phyloP scores from a whole-genome alignment of 1,140 invertebrate genomes.

The Lasioglossum baleicum region DNA sequence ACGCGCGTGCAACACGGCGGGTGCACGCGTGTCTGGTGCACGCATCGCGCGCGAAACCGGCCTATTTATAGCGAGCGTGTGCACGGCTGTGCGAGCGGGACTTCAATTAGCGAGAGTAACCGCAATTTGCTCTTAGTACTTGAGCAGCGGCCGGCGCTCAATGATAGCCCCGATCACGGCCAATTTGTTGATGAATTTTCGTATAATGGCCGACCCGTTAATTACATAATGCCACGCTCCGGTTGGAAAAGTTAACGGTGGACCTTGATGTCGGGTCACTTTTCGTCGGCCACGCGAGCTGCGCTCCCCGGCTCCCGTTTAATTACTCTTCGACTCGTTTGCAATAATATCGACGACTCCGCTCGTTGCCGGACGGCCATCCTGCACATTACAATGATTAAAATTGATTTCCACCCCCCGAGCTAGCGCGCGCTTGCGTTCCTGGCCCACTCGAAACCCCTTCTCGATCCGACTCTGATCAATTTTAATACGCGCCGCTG shows the following conservation, averaged over 20 bases:
- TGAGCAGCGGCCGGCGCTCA: slow-evolving; percentile 16
- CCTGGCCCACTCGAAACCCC: too few species aligned
- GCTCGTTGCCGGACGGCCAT: too few species aligned
- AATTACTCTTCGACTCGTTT: slow-evolving; percentile 7
- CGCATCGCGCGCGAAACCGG: slow-evolving; percentile 54
- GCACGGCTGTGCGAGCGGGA: slow-evolving; percentile 26
- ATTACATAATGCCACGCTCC: slow-evolving; percentile 38
- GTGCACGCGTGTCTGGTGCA: slow-evolving; percentile 48
- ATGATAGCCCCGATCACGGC: slow-evolving; percentile 22
- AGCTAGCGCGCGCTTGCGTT: too few species aligned
- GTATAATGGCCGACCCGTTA: slow-evolving; percentile 35
- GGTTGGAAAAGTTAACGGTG: slow-evolving; percentile 31
- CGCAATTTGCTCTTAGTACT: slow-evolving; percentile 49
- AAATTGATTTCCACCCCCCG: slow-evolving; percentile 28
- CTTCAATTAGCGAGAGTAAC: slow-evolving; percentile 59
- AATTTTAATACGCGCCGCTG: too few species aligned
- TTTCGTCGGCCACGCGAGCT: slow-evolving; percentile 1
- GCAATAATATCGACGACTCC: slow-evolving; percentile 12
- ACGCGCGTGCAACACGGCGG: neutral
- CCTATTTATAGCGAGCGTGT: slow-evolving; percentile 64
- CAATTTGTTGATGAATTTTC: slow-evolving; percentile 48
- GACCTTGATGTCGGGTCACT: neutral
- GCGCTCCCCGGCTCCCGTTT: slow-evolving; percentile 2
- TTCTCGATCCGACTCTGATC: too few species aligned
- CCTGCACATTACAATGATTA: slow-evolving; percentile 33